A percentile compares a stretch with the other conserved stretches of the same genome.
Evolutionary conservation across 2,888 invertebrate species (phyloP).

Genomic region (Crepidodera aurea): DNA sequence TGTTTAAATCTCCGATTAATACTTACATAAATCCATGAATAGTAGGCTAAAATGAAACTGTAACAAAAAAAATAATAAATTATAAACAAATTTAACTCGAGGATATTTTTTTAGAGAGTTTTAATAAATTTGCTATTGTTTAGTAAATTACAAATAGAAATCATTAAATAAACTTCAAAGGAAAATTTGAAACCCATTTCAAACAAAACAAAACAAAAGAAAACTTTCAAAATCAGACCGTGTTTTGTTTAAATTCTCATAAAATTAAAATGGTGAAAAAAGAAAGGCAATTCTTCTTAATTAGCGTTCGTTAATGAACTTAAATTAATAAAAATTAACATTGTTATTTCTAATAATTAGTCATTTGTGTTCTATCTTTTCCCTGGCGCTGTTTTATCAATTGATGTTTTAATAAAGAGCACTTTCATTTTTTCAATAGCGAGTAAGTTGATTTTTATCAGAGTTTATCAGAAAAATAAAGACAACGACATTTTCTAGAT

Average conservation of each 20-base stretch:
- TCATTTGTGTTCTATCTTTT: background rate
- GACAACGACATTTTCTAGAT: too few relatives aligned
- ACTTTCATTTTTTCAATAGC: background rate
- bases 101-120: background rate
- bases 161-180: background rate
- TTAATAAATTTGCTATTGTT: background rate
- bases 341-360: slow-evolving; percentile 10
- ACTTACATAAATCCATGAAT: background rate
- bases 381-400: too few relatives aligned
- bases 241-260: background rate
- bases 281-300: slow-evolving; percentile 14
- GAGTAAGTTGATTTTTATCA: too few relatives aligned
- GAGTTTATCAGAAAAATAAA: too few relatives aligned
- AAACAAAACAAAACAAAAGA: background rate
- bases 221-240: slow-evolving; percentile 4
- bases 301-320: slow-evolving; percentile 8
- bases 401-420: background rate
- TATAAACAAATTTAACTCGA: background rate
- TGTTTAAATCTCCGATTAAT: background rate
- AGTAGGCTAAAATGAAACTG: background rate
- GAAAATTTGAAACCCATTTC: background rate
- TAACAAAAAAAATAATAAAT: background rate
- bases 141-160: background rate
- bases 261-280: slow-evolving; percentile 5
- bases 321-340: slow-evolving; percentile 13